Base-by-base conservation (phyloP, 2,113 vertebrate species). In the Typhlomys cinereus region DNA sequence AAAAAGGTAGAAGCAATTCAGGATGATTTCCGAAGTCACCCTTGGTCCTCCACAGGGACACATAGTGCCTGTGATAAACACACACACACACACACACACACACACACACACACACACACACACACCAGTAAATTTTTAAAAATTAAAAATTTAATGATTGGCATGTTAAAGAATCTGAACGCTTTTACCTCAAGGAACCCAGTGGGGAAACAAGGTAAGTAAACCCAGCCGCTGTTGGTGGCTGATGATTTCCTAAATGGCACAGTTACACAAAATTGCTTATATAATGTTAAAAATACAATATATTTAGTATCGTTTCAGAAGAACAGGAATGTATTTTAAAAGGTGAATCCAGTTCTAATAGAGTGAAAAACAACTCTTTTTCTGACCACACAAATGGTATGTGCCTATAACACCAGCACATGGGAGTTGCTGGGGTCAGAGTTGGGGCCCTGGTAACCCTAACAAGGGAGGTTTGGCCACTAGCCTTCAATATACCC, bases 221-320 rank as follows among this genome's bases (percentile, higher is more conserved):
- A 62, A 46, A 66, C n/a, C 10, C 15, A 67, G 29, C 52, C 41
- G 21, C 31, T 29, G 10, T 11, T 59, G 27, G 25, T n/a, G 59
- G 31, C 27, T 31, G 48, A 80, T 31, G 34, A 73, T 48, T 76
- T 89, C 31, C 44, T 87, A 75, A 92, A 83, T 64, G 6, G 70
- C 39, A 82, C 34, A 71, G 23, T 23, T 80, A 74, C 3, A 50
- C 50, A 64, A 78, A 92, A 74, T 61, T n/a, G 18, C 83, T 39
- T 59, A 14, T 11, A 46, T 84, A 79, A 85, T 59, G 67, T 85
- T 80, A 46, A 36, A 59, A 70, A 71, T 59, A 57, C 5, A 18
- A 64, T 52, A 83, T 67, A 76, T 67, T 91, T 90, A 71, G 64
- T 90, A 61, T 69, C 64, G 23, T 82, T 86, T 73, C 14, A 2